Conservation (phyloP, 2,888 invertebrate species). For the Drosophila paranaensis region DNA sequence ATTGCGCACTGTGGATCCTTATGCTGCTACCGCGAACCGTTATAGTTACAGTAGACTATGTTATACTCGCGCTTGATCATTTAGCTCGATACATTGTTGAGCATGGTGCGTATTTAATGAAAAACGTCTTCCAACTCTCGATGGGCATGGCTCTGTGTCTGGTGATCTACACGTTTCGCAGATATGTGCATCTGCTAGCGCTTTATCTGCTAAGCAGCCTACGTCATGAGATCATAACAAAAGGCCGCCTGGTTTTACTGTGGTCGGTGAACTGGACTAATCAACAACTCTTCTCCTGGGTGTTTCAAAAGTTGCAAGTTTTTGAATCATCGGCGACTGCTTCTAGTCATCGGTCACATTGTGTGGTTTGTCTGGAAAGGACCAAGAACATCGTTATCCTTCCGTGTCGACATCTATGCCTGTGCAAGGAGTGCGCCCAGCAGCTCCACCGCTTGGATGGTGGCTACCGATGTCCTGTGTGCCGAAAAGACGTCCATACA, state of each 20-base stretch:
- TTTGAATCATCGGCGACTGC: neutral
- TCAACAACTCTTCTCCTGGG: slow-evolving; percentile 23
- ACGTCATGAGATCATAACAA: slow-evolving; percentile 6
- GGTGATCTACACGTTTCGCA: slow-evolving; percentile 49
- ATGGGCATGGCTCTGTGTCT: slow-evolving; percentile 51
- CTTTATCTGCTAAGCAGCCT: slow-evolving; percentile 18
- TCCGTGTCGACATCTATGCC: slow-evolving; percentile 64
- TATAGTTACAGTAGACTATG: slow-evolving; percentile 38
- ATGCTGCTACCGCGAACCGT: slow-evolving; percentile 50
- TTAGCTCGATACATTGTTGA: slow-evolving; percentile 24
- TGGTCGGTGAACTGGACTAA: slow-evolving; percentile 20
- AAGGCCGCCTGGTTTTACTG: slow-evolving; percentile 3
- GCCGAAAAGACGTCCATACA: slow-evolving; percentile 41
- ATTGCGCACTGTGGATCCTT: slow-evolving; percentile 50
- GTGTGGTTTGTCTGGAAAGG: slow-evolving; percentile 59
- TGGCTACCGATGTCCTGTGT: slow-evolving; percentile 49
- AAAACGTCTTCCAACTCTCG: slow-evolving; percentile 45
- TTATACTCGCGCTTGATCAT: slow-evolving; percentile 21
- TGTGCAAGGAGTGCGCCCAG: slow-evolving; percentile 55
- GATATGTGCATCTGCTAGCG: slow-evolving; percentile 39
- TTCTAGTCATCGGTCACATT: slow-evolving; percentile 3
- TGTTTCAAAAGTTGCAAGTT: slow-evolving; percentile 13
- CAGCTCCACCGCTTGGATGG: slow-evolving; percentile 7
- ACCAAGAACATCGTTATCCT: slow-evolving; percentile 53
- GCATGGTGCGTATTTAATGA: slow-evolving; percentile 36